phyloP scores from a whole-genome alignment of 30 jellyfish, hydroid and myxozoan genomes.

The Sanderia malayensis region DNA sequence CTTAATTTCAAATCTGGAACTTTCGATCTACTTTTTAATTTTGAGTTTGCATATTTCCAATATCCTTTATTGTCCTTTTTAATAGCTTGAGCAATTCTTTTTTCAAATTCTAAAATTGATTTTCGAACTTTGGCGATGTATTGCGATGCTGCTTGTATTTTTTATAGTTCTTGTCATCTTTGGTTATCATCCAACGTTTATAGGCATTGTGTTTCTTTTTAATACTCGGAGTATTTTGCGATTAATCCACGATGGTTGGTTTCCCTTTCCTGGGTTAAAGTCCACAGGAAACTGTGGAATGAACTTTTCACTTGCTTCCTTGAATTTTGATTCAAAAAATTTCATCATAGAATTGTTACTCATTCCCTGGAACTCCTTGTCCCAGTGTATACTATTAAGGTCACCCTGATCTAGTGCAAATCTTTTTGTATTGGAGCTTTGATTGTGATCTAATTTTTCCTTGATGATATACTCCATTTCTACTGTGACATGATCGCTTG shows the following conservation, averaged over 20 bases:
- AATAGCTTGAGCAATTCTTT: conserved; percentile 9
- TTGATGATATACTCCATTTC: conserved; percentile 12
- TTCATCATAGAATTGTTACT: conserved; percentile 6
- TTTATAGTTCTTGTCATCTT: conserved; percentile 4
- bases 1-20: conserved; percentile 9
- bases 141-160: conserved; percentile 13
- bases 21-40: conserved; percentile 13
- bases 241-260: conserved; percentile 7
- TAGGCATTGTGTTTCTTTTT: conserved; percentile 12
- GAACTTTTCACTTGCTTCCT: neutral
- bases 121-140: conserved; percentile 2
- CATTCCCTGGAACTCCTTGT: conserved; percentile 18
- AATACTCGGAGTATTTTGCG: conserved; percentile 4
- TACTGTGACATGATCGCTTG: conserved; percentile 28
- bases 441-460: conserved; percentile 6
- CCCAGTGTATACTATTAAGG: conserved; percentile 13
- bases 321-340: conserved; percentile 13
- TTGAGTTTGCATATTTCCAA: conserved; percentile 24
- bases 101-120: conserved; percentile 8
- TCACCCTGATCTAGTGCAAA: conserved; percentile 20
- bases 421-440: conserved; percentile 9
- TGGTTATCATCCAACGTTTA: conserved; percentile 13
- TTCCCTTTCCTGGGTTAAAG: conserved; percentile 9
- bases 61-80: conserved; percentile 3
- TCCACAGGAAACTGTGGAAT: conserved; percentile 14